Percentiles rank a stretch among this genome's conserved stretches.
Evolutionary conservation across 2,797 vertebrate genomes (phyloP).

Genomic region (Trachurus trachurus): DNA sequence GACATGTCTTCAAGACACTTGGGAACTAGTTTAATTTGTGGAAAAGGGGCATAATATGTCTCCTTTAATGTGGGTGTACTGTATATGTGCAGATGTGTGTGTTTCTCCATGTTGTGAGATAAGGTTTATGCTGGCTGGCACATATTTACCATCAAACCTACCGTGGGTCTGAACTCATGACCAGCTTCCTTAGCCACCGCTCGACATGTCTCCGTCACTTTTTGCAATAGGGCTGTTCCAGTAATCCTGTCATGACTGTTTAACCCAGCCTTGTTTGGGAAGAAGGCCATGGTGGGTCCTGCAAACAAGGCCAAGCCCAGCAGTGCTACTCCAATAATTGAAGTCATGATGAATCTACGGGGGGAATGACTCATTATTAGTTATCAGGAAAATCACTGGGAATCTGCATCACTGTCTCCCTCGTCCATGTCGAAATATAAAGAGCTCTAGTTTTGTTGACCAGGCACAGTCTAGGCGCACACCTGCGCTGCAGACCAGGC

Average conservation of each 20-base stretch:
- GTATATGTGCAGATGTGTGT: too few relatives aligned
- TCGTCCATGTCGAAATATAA: too few relatives aligned
- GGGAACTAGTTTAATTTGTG: too few relatives aligned
- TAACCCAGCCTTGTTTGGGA: constrained; percentile 50
- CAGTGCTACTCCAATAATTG: constrained; percentile 45
- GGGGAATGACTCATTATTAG: neutral
- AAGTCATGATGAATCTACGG: constrained; percentile 53
- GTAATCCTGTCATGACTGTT: constrained; percentile 82
- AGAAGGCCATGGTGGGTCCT: constrained; percentile 65
- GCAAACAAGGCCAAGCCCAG: constrained; percentile 52
- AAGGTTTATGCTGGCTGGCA: too few relatives aligned
- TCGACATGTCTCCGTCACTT: constrained; percentile 77
- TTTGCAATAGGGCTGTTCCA: constrained; percentile 67
- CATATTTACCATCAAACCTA: constrained; percentile 43
- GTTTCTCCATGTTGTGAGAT: too few relatives aligned
- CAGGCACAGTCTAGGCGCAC: too few relatives aligned
- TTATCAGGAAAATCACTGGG: neutral
- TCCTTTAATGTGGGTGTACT: too few relatives aligned
- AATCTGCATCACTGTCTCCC: too few relatives aligned
- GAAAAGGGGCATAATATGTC: too few relatives aligned
- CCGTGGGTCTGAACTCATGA: constrained; percentile 79
- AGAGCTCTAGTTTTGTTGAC: too few relatives aligned
- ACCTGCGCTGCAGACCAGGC: too few relatives aligned
- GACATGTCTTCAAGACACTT: too few relatives aligned
- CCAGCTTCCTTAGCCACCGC: constrained; percentile 69